Conservation (phyloP, 2,888 invertebrate genomes). For the Rhagonycha lutea region DNA sequence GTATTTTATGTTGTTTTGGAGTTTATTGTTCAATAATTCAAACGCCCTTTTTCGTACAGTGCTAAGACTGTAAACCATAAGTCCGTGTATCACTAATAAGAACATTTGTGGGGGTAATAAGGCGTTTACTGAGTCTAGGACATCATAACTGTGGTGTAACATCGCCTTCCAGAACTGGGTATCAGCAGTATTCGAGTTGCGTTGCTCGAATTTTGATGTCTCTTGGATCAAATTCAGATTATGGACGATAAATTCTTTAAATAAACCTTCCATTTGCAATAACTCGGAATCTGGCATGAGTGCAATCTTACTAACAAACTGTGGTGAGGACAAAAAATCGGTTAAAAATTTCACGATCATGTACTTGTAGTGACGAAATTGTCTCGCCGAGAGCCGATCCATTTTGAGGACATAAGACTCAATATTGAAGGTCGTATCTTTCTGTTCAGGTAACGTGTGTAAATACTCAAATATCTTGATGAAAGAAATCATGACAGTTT, state of each 20-base stretch:
- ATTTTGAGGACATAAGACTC: conserved; percentile 62
- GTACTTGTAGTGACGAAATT: conserved; percentile 85
- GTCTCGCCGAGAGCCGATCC: conserved; percentile 68
- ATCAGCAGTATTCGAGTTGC: conserved; percentile 60
- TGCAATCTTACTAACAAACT: conserved; percentile 70
- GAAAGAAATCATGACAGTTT: conserved; percentile 66
- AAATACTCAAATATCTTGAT: conserved; percentile 70
- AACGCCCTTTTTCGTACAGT: conserved; percentile 80
- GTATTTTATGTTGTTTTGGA: conserved; percentile 70
- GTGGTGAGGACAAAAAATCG: conserved; percentile 67
- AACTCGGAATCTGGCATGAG: conserved; percentile 57
- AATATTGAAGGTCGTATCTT: conserved; percentile 55
- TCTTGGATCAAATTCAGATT: conserved; percentile 69
- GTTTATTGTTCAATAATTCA: conserved; percentile 82
- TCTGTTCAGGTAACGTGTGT: conserved; percentile 67
- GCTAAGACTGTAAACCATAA: conserved; percentile 71
- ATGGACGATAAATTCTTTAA: conserved; percentile 71
- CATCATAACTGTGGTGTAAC: conserved; percentile 76
- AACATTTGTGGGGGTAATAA: conserved; percentile 81
- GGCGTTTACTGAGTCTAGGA: conserved; percentile 79
- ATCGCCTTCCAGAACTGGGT: conserved; percentile 83
- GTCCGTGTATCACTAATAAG: conserved; percentile 73
- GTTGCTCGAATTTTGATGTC: conserved; percentile 66
- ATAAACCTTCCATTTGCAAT: conserved; percentile 62
- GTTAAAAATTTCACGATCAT: conserved; percentile 75